Evolutionary conservation across 92 coral and sea anemone genomes (phyloP), one percentile per base, ranked within the genome.

Genomic region (Epizoanthus rinbou): DNA sequence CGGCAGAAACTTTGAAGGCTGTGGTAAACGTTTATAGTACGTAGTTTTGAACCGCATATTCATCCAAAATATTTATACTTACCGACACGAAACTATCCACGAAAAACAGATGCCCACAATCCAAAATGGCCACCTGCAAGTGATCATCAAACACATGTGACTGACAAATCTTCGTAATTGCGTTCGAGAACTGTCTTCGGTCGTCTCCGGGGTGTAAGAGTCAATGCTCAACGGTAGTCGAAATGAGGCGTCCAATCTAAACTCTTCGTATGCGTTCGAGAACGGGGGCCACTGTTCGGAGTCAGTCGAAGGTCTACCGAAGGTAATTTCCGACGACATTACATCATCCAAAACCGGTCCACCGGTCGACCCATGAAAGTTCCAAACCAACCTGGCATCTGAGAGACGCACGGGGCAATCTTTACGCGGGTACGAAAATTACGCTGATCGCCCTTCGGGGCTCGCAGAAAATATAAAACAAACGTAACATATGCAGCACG

Each of bases 21-120:
- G 72, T 66, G 43, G 43, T 24, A 66, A 66, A 66, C 72, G 5
- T 66, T 66, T 23, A 66, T 66, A 33, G 31, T n/a, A n/a, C n/a
- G 37, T 66, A 66, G 43, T 8, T 65, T 65, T 16, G 39, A 65
- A 66, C n/a, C n/a, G n/a, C 45, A 33, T 66, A 66, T 66, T 66
- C n/a, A 66, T 66, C 72, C 72, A 66, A 4, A 66, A 8, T 66
- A 66, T 66, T 66, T 66, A 66, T 66, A 66, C 72, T 66, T 66
- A 66, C 41, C 43, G 72, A 66, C 47, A 66, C 72, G 25, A 66
- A 66, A 66, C 72, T 47, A 24, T 18, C 72, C 72, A 66, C 13
- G 15, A 66, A 66, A 66, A 66, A 66, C 39, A 25, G 19, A 66
- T 28, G 41, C 72, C 72, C 71, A 8, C 39, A 33, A 59, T 59